phyloP scores from a whole-genome alignment of 2,113 vertebrate species.

The Paramisgurnus dabryanus region DNA sequence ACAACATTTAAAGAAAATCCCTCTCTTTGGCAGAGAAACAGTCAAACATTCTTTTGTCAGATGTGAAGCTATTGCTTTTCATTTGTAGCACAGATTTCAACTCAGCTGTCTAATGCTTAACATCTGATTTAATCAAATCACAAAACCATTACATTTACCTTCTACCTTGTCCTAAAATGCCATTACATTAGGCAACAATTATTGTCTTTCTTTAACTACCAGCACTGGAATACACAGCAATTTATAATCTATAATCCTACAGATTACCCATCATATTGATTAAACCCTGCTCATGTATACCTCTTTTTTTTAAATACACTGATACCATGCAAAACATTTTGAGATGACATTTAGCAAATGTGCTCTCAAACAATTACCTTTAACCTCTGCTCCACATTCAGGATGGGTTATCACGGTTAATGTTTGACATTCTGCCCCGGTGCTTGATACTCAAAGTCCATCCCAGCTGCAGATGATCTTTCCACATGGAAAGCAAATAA shows the following conservation, averaged over 20 bases:
- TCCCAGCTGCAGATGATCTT: conserved; percentile 27
- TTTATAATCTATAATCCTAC: neutral
- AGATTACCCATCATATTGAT: conserved; percentile 15
- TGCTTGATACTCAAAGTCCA: conserved; percentile 28
- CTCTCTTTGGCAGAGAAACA: conserved; percentile 15
- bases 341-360: conserved; percentile 34
- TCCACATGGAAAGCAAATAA: conserved; percentile 25
- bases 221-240: neutral
- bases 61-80: conserved; percentile 11
- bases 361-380: conserved; percentile 7
- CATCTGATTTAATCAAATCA: conserved; percentile 44
- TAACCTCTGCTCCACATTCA: conserved; percentile 20
- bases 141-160: conserved; percentile 35
- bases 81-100: conserved; percentile 33
- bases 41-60: neutral
- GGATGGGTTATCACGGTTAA: conserved; percentile 4
- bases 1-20: conserved; percentile 46
- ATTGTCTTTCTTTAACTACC: neutral
- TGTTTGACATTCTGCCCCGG: conserved; percentile 27
- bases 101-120: conserved; percentile 31
- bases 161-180: conserved; percentile 15
- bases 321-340: neutral
- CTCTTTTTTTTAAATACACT: neutral
- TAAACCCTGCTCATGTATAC: conserved; percentile 1
- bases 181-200: conserved; percentile 40